Evolutionary conservation across 1,140 invertebrate species (phyloP), one percentile per base, ranked within the genome.

Genomic region (Lineus longissimus): DNA sequence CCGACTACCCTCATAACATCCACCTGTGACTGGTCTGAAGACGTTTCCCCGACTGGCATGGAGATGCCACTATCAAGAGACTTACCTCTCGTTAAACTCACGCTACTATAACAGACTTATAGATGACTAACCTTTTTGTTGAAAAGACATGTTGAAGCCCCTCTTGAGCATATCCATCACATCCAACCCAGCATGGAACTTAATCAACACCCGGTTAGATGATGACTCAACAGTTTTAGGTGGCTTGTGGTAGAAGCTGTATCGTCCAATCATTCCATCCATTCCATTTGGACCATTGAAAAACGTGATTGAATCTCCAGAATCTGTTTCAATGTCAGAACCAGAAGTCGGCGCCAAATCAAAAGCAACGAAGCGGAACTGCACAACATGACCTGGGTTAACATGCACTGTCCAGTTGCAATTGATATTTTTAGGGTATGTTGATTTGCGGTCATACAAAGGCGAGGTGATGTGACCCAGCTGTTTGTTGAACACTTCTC

Each of bases 131-230:
- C 73, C 73, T 70, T 72, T 73, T 41, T 66, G 66, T 55, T 73
- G 73, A 63, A 66, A 75, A 13, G 71, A 69, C 31, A 67, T 51
- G 55, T 70, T 73, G 59, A 73, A 75, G 56, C 72, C 72, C 31
- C 55, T 62, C n/a, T 65, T 63, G 29, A 47, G 23, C 31, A 63
- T 30, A 19, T 65, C 64, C 30, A 55, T 30, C 31, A 63, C 31
- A 19, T 43, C 43, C 25, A 55, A 43, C 51, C 70, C 64, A 23
- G 69, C 63, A 40, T 65, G 59, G 45, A 75, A 73, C 1, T 63
- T 57, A 43, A 75, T 36, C 2, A 63, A 66, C 31, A 75, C 25
- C 64, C 65, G 67, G 30, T 71, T 67, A 13, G 65, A 61, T 0
- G 60, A 61, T 9, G 69, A 70, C 33, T 73, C 67, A 15, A 75